A percentile compares a stretch with the other conserved stretches of the same genome.
These are phyloP conservation scores for Xiphorhynchus elegans DNA, from an alignment of 2,113 vertebrate genomes.

Conservation along the genomic window DNA sequence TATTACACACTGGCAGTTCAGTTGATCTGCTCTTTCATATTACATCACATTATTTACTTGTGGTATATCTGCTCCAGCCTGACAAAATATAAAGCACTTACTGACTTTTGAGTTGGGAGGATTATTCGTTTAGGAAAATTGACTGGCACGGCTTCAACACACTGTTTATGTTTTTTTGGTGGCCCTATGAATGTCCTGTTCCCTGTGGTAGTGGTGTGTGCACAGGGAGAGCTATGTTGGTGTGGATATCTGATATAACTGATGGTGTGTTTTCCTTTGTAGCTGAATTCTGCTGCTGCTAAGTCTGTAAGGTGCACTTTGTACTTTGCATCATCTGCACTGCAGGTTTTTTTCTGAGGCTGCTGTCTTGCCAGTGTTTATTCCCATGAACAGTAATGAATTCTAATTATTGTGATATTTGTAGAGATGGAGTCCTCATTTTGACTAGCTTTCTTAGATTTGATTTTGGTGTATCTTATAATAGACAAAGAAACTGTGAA, in stretches of 20 bases:
- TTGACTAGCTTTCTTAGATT: background rate
- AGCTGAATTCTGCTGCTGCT: background rate
- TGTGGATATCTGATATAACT: background rate
- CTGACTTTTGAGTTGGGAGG: background rate
- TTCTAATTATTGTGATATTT: background rate
- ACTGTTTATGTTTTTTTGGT: background rate
- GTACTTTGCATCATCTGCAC: background rate
- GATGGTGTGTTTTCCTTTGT: background rate
- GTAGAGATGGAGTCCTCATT: background rate
- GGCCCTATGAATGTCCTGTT: background rate
- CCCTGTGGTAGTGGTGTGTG: background rate
- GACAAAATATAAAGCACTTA: background rate
- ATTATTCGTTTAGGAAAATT: background rate
- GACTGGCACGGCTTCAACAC: background rate
- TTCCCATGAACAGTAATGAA: background rate
- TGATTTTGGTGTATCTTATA: background rate
- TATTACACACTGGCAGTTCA: background rate
- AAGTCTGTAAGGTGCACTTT: background rate
- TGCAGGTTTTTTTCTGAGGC: background rate
- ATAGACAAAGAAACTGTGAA: background rate
- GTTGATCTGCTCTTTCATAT: background rate
- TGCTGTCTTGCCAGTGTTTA: background rate
- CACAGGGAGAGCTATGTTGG: background rate
- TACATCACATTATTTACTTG: background rate
- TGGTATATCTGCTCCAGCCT: background rate